phyloP scores from a whole-genome alignment of 2,888 invertebrate genomes.

The Thysanoteuthis rhombus region DNA sequence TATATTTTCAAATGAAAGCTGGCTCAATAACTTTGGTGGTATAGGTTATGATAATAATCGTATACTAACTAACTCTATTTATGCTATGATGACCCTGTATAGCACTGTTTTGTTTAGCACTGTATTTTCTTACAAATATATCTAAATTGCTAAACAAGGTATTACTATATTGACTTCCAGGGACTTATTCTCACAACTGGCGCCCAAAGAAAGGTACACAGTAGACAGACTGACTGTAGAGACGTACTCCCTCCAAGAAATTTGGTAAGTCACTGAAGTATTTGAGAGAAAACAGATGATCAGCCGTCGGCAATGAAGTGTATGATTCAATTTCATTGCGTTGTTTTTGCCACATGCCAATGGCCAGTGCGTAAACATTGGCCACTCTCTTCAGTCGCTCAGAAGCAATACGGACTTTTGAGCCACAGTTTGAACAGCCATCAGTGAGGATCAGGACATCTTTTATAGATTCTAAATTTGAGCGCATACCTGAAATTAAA shows the following conservation, averaged over 20 bases:
- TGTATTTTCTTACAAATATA: no score
- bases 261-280: neutral
- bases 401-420: neutral
- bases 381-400: neutral
- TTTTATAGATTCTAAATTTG: slow-evolving; percentile 13
- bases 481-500: slow-evolving; percentile 16
- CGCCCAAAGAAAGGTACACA: slow-evolving; percentile 14
- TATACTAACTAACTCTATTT: no score
- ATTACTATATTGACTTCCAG: neutral
- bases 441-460: neutral
- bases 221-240: neutral
- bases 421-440: slow-evolving; percentile 20
- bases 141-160: no score
- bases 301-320: neutral
- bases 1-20: no score
- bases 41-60: no score
- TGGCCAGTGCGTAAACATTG: neutral
- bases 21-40: no score
- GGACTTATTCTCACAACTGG: neutral
- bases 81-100: no score
- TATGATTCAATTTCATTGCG: neutral
- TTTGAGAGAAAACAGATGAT: neutral
- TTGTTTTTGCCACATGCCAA: slow-evolving; percentile 20
- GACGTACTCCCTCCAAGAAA: neutral
- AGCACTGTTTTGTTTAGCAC: no score